Conservation (phyloP, 37 sponge, comb jelly and placozoan genomes). For the Axinella damicornis region DNA sequence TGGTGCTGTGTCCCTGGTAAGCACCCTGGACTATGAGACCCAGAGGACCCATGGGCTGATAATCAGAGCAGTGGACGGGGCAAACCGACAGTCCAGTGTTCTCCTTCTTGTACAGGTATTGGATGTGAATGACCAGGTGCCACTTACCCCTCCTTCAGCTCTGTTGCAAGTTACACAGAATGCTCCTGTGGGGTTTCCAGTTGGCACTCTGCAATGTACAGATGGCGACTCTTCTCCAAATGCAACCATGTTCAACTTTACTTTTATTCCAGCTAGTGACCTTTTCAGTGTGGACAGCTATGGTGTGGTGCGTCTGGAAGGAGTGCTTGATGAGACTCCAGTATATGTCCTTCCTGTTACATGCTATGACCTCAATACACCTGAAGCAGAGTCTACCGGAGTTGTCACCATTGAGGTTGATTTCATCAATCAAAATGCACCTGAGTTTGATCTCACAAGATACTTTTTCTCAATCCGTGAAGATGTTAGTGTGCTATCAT, state of each 20-base stretch:
- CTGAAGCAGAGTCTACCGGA: conserved; percentile 53
- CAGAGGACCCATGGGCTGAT: conserved; percentile 50
- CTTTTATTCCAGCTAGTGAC: conserved; percentile 27
- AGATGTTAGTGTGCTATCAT: conserved; percentile 20
- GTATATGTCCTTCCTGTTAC: conserved; percentile 55
- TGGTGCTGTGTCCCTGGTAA: conserved; percentile 54
- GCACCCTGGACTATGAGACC: conserved; percentile 58
- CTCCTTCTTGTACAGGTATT: conserved; percentile 61
- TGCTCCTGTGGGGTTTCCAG: conserved; percentile 43
- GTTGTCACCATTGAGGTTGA: conserved; percentile 61
- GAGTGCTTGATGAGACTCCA: conserved; percentile 60
- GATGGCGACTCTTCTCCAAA: conserved; percentile 27
- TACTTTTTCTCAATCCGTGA: conserved; percentile 57
- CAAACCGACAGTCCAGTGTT: conserved; percentile 32
- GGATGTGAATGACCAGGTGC: conserved; percentile 57
- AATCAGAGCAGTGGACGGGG: conserved; percentile 34
- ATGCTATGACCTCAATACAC: conserved; percentile 43
- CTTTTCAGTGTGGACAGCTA: conserved; percentile 58
- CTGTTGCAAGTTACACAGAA: conserved; percentile 32
- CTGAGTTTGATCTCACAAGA: conserved; percentile 48
- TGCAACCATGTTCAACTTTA: conserved; percentile 43
- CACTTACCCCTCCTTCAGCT: conserved; percentile 71
- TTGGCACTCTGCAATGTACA: conserved; percentile 52
- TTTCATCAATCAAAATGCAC: conserved; percentile 71
- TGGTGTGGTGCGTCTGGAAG: conserved; percentile 47